Evolutionary conservation across 2,888 invertebrate genomes (phyloP).

Genomic region (Apodemia hepburni): DNA sequence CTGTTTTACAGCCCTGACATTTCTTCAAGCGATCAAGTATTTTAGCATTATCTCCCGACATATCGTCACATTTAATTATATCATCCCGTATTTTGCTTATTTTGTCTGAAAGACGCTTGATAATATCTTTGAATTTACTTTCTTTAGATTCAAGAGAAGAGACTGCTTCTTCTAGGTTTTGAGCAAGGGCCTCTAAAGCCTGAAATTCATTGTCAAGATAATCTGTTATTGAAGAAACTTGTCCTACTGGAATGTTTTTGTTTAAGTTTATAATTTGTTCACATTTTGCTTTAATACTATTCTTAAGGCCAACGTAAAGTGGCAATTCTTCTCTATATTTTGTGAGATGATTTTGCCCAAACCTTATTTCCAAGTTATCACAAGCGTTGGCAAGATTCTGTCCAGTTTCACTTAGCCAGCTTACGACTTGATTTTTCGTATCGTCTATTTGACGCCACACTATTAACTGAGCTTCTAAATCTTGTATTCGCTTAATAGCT

Average conservation of each 20-base stretch:
- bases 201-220: constrained; percentile 88
- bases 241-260: constrained; percentile 84
- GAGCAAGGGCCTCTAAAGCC: constrained; percentile 85
- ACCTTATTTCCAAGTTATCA: constrained; percentile 90
- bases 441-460: constrained; percentile 96
- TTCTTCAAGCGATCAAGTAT: constrained; percentile 89
- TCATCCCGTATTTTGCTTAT: constrained; percentile 89
- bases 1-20: constrained; percentile 85
- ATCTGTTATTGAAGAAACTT: constrained; percentile 83
- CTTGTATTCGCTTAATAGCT: constrained; percentile 87
- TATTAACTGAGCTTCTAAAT: constrained; percentile 92
- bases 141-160: constrained; percentile 88
- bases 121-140: constrained; percentile 83
- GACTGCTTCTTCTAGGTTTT: constrained; percentile 86
- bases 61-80: constrained; percentile 93
- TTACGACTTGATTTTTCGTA: constrained; percentile 88
- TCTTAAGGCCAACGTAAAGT: constrained; percentile 86
- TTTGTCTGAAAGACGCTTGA: constrained; percentile 85
- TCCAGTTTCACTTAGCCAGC: constrained; percentile 92
- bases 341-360: constrained; percentile 87
- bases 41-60: constrained; percentile 92
- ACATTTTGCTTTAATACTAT: constrained; percentile 89
- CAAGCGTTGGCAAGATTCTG: constrained; percentile 87
- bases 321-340: constrained; percentile 94
- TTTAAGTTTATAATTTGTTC: constrained; percentile 89